phyloP scores from a whole-genome alignment of 1,140 invertebrate species.

The Kradibia gibbosae region DNA sequence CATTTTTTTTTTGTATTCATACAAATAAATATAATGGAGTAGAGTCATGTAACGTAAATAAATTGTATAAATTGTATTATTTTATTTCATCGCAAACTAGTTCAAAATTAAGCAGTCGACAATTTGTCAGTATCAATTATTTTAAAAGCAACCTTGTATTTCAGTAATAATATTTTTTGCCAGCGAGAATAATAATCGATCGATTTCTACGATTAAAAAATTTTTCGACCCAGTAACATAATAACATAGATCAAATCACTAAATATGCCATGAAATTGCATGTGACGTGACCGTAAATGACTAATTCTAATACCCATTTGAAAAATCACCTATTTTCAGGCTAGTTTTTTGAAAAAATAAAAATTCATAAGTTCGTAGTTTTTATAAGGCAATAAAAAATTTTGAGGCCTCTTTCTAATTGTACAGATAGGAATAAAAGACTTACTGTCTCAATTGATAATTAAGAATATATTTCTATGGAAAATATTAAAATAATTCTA shows the following conservation, averaged over 20 bases:
- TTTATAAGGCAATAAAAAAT: neutral
- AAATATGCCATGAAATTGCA: neutral
- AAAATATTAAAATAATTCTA: too few species aligned
- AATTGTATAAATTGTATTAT: too few species aligned
- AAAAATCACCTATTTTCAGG: neutral
- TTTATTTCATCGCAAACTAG: too few species aligned
- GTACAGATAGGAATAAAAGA: too few species aligned
- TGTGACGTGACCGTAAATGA: constrained; percentile 8
- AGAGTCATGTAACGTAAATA: too few species aligned
- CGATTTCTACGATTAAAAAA: neutral
- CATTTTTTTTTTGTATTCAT: neutral
- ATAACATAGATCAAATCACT: constrained; percentile 22
- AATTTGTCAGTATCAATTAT: neutral
- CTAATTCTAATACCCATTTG: constrained; percentile 13
- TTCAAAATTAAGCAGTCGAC: too few species aligned
- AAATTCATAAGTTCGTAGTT: neutral
- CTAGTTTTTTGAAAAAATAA: neutral
- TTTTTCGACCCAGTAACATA: neutral
- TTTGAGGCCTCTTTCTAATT: too few species aligned
- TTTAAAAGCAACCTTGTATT: neutral
- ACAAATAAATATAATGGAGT: too few species aligned
- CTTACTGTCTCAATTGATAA: neutral
- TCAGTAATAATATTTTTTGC: neutral
- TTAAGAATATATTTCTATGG: too few species aligned
- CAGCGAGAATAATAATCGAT: neutral